Evolutionary conservation across 2,113 vertebrate genomes (phyloP), one percentile per base, ranked within the genome.

Genomic region (Actinemys pallida): DNA sequence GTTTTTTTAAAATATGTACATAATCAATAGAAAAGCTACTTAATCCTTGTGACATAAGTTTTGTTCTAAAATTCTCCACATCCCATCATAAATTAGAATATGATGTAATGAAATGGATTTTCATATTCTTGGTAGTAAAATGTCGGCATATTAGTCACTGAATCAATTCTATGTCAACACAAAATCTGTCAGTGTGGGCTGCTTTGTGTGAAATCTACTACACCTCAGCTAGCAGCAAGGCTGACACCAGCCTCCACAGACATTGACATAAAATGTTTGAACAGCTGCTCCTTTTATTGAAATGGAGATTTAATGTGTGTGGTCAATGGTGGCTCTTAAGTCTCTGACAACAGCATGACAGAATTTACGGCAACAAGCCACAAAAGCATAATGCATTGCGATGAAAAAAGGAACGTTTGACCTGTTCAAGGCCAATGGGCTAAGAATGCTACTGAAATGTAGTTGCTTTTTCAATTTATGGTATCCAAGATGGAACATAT

Each of bases 181-280:
- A 89, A 90, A 92, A 95, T 87, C 90, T 95, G 87, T 80, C 47
- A 94, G 83, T 47, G 95, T 96, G 86, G 92, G 96, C 80, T 97
- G 91, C 83, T 96, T 45, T 94, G 57, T 96, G 75, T 85, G 96
- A 97, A 95, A 96, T 93, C 88, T 93, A 93, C 92, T 90, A 91
- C 45, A 92, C 45, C 81, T 82, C 59, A 88, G 84, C 91, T 86
- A 95, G 87, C 92, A 96, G 84, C 31, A 92, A 96, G 89, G 24
- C 81, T 92, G 89, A 95, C 86, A 93, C 86, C 81, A 95, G 83
- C 86, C 80, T 96, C 86, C 93, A 90, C 27, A 94, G 86, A 90
- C 81, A 14, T 89, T 88, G 65, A 78, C 81, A 96, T 83, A 86
- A 90, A 96, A 90, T 84, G 94, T 88, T 31, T 35, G 39, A 89